These are phyloP conservation scores for Cromileptes altivelis DNA, from an alignment of 2,113 vertebrate genomes.

Conservation along the genomic window DNA sequence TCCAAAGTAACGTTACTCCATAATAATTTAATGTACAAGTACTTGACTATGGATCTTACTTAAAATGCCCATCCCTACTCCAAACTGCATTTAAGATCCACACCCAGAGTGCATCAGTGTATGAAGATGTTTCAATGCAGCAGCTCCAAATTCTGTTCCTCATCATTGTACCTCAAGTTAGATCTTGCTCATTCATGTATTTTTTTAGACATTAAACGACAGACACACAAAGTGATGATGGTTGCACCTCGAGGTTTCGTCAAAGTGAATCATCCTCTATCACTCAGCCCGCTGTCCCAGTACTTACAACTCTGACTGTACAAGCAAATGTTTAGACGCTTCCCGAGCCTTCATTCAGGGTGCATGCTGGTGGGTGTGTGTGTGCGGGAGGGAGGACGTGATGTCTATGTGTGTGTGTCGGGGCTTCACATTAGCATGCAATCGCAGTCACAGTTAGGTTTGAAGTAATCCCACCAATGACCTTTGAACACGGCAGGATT, in stretches of 20 bases:
- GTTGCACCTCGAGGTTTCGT: not conserved
- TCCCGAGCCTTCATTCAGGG: slow-evolving; percentile 71
- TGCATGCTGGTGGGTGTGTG: slow-evolving; percentile 42
- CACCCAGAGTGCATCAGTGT: no score
- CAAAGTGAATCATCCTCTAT: not conserved
- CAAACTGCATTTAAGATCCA: no score
- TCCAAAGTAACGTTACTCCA: no score
- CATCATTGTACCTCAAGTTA: no score
- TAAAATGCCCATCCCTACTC: no score
- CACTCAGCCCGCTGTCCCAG: slow-evolving; percentile 53
- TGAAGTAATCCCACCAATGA: slow-evolving; percentile 56
- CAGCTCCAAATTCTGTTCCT: no score
- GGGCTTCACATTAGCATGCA: slow-evolving; percentile 25
- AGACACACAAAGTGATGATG: not conserved
- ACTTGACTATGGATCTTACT: no score
- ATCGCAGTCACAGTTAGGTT: slow-evolving; percentile 18
- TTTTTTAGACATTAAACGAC: not conserved
- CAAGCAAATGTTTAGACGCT: slow-evolving; percentile 52
- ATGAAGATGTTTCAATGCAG: no score
- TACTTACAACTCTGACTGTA: slow-evolving; percentile 49
- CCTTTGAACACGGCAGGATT: slow-evolving; percentile 28
- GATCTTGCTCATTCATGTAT: no score
- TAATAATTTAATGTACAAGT: no score
- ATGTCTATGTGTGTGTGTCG: not conserved
- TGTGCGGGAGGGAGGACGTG: not conserved